These are phyloP conservation scores for Cynopterus sphinx DNA, from an alignment of 2,797 vertebrate genomes.

Conservation along the genomic window DNA sequence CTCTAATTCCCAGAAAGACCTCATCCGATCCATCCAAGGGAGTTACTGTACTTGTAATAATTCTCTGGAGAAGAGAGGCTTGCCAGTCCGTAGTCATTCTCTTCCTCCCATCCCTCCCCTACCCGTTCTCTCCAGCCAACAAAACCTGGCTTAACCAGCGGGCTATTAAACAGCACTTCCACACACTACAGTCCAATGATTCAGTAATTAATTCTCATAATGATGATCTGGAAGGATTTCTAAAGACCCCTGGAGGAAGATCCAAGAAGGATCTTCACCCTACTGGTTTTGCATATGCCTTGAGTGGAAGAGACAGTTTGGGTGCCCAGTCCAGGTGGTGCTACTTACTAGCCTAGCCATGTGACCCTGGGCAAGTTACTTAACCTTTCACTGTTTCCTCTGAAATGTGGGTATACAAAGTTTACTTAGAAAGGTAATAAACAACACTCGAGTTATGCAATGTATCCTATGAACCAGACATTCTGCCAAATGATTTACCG, in stretches of 20 bases:
- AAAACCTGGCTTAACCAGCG: slow-evolving; percentile 64
- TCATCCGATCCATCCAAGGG: background rate
- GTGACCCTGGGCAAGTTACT: background rate
- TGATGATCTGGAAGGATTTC: slow-evolving; percentile 73
- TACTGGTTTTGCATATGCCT: slow-evolving; percentile 51
- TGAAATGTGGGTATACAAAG: background rate
- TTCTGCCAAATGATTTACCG: background rate
- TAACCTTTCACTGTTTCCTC: background rate
- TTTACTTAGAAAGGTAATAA: background rate
- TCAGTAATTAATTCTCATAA: slow-evolving; percentile 76
- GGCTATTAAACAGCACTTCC: slow-evolving; percentile 65
- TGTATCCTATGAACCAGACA: background rate
- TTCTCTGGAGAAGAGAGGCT: slow-evolving; percentile 20
- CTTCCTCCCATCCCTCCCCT: background rate
- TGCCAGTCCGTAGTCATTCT: background rate
- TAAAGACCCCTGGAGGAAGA: slow-evolving; percentile 48
- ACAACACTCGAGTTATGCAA: background rate
- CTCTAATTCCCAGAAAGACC: slow-evolving; percentile 12
- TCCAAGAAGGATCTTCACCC: slow-evolving; percentile 41
- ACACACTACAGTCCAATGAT: slow-evolving; percentile 63
- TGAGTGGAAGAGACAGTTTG: background rate
- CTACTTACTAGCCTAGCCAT: background rate
- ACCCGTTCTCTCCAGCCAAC: background rate
- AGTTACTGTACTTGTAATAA: background rate
- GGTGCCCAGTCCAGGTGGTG: background rate